Evolutionary conservation across 2,888 invertebrate genomes (phyloP).

Genomic region (Lithophane leautieri): DNA sequence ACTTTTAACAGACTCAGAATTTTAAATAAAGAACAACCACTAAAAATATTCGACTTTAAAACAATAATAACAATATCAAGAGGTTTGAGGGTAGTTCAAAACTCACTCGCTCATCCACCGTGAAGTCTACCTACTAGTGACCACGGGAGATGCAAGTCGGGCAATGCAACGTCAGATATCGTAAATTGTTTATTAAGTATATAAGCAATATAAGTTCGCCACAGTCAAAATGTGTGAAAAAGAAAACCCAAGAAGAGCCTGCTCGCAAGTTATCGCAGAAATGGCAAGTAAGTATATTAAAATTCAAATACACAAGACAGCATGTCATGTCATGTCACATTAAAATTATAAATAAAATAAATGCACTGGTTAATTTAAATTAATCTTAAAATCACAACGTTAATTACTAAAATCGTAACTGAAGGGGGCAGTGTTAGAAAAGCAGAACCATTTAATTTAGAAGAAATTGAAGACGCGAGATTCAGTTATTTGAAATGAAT

Average conservation of each 20-base stretch:
- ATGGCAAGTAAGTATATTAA: constrained; percentile 50
- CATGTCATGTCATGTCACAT: constrained; percentile 29
- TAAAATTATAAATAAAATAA: constrained; percentile 71
- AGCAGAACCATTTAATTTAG: not conserved
- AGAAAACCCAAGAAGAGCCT: constrained; percentile 12
- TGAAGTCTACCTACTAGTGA: not conserved
- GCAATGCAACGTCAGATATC: not conserved
- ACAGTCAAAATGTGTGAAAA: no score
- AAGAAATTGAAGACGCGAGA: not conserved
- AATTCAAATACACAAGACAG: constrained; percentile 43
- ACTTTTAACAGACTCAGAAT: not conserved
- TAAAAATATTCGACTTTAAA: no score
- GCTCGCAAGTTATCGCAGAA: constrained; percentile 28
- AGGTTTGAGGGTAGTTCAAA: no score
- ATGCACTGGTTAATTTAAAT: constrained; percentile 72
- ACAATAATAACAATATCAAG: no score
- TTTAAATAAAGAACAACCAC: not conserved
- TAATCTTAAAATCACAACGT: constrained; percentile 56
- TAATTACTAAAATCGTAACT: constrained; percentile 40
- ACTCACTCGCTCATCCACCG: no score
- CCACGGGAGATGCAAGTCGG: not conserved
- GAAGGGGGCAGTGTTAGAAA: constrained; percentile 46
- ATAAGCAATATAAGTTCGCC: not conserved
- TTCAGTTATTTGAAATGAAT: not conserved
- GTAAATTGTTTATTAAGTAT: no score